phyloP scores from a whole-genome alignment of 2,797 vertebrate species.

The Poecilia gillii region DNA sequence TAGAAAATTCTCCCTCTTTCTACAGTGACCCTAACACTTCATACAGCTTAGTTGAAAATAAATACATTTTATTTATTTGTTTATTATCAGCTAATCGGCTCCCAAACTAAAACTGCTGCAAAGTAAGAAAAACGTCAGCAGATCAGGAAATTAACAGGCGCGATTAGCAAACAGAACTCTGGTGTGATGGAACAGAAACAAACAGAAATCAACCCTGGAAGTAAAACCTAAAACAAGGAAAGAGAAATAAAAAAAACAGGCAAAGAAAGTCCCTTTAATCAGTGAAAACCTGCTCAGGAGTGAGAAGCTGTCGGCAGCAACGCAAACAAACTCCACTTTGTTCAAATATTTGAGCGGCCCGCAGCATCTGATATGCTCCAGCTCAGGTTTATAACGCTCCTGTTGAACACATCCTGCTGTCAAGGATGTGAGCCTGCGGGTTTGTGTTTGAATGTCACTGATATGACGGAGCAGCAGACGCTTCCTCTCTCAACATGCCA shows the following conservation, averaged over 20 bases:
- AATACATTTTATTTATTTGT: not conserved
- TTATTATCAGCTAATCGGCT: not conserved
- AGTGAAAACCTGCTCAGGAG: slow-evolving; percentile 4
- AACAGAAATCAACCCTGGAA: not conserved
- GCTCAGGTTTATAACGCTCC: slow-evolving; percentile 40
- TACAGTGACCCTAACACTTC: too few relatives aligned
- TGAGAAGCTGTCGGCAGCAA: slow-evolving; percentile 8
- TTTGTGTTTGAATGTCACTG: slow-evolving; percentile 5
- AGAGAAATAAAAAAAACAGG: not conserved
- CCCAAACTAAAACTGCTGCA: not conserved
- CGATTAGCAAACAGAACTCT: not conserved
- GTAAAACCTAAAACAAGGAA: not conserved
- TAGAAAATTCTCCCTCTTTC: too few relatives aligned
- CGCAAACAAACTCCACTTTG: slow-evolving; percentile 38
- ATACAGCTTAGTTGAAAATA: not conserved
- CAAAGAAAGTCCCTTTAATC: not conserved
- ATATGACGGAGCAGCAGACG: slow-evolving; percentile 22
- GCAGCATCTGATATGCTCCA: slow-evolving; percentile 26
- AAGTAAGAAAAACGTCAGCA: not conserved
- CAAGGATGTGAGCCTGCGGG: slow-evolving; percentile 64
- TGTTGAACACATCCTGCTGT: slow-evolving; percentile 70
- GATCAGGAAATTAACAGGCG: not conserved
- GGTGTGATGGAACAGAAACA: not conserved
- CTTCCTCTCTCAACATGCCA: slow-evolving; percentile 61
- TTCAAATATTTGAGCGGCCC: slow-evolving; percentile 67